Conservation (phyloP, 2,113 vertebrate genomes). For the Myrmecophaga tridactyla region DNA sequence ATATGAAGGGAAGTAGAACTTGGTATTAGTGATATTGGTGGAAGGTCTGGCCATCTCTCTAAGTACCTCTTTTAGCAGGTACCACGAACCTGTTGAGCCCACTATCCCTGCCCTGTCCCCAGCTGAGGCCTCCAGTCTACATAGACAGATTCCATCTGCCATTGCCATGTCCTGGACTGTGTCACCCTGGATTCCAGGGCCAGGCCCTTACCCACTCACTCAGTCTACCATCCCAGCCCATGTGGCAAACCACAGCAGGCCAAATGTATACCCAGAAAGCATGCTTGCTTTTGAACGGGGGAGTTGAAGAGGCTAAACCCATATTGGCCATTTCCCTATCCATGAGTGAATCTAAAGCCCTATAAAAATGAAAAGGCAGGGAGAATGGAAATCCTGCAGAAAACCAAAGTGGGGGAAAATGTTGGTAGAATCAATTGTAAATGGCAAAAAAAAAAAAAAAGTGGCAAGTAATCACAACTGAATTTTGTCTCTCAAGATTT, state of each 20-base stretch:
- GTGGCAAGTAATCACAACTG: neutral
- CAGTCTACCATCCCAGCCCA: neutral
- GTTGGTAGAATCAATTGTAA: neutral
- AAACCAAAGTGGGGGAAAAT: neutral
- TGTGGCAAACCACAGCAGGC: neutral
- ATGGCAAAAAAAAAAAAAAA: neutral
- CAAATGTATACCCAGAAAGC: neutral
- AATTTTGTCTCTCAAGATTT: neutral
- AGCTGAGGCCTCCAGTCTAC: neutral
- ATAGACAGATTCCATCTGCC: neutral
- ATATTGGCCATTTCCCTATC: neutral
- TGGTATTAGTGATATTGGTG: rapidly evolving
- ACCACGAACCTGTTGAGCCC: neutral
- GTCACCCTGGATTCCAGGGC: neutral
- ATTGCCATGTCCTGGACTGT: neutral
- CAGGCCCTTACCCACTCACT: neutral
- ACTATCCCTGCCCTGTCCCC: neutral
- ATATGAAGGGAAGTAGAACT: neutral
- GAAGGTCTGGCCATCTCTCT: neutral
- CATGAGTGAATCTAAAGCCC: neutral
- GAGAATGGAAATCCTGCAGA: neutral
- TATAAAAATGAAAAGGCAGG: neutral
- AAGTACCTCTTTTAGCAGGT: neutral
- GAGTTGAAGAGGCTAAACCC: neutral
- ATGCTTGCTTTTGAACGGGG: neutral